phyloP scores from a whole-genome alignment of 2,113 vertebrate genomes.

The Sterrhoptilus dennistouni region DNA sequence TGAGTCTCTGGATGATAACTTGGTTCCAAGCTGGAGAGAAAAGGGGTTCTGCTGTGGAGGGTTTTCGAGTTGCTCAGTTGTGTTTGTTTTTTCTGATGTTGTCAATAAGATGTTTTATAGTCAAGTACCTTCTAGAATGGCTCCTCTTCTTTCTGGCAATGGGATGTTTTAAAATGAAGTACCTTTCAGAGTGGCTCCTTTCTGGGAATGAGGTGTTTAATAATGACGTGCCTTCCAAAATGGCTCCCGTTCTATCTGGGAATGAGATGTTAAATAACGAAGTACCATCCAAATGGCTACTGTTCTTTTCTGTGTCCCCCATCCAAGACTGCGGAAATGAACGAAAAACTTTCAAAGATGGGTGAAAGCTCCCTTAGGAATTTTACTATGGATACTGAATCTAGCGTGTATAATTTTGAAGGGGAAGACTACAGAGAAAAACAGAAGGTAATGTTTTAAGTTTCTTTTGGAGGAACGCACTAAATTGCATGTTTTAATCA shows the following conservation, averaged over 20 bases:
- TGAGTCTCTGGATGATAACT: neutral
- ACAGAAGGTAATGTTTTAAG: constrained; percentile 86
- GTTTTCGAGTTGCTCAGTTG: rapidly evolving
- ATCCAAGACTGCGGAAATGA: constrained; percentile 93
- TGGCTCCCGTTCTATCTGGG: neutral
- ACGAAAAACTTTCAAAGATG: constrained; percentile 91
- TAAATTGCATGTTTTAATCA: neutral
- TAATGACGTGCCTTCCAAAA: neutral
- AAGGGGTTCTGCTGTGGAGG: neutral
- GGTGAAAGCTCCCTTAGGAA: constrained; percentile 94
- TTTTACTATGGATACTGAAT: constrained; percentile 97
- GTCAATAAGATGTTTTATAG: neutral
- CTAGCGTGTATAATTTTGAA: constrained; percentile 97
- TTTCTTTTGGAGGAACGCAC: neutral
- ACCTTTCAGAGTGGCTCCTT: constrained; percentile 7
- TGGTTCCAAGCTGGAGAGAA: neutral
- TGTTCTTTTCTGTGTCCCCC: neutral
- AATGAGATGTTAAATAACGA: neutral
- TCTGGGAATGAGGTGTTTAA: neutral
- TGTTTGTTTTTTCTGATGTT: neutral
- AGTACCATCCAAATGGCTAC: neutral
- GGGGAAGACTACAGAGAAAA: constrained; percentile 99
- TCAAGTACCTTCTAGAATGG: neutral
- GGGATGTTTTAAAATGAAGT: constrained; percentile 1
- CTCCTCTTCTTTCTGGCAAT: neutral